Evolutionary conservation across 2,797 vertebrate species (phyloP), one percentile per base, ranked within the genome.

Genomic region (Hapalemur alaotrensis): DNA sequence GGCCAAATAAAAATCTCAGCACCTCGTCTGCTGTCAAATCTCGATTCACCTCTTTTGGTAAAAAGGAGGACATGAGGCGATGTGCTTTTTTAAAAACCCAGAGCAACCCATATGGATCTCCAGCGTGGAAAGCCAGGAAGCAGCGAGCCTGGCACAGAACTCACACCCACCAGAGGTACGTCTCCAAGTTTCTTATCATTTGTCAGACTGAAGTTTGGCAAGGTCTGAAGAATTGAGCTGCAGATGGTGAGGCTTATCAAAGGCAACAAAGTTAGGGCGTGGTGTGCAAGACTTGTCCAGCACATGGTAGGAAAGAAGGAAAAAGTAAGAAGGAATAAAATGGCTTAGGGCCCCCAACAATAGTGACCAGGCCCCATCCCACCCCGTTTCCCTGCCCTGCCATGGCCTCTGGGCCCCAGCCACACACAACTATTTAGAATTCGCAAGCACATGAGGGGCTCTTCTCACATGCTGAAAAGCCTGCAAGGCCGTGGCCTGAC

Each of bases 161-260:
- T 18, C 83, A 28, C 76, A 12, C 92, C 96, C 94, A 61, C 93
- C 61, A 13, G 86, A 94, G 96, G 70, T 57, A 30, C 11, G 80
- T 81, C 97, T 98, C 95, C 95, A 97, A 95, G 96, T 65, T 84
- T 81, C 89, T 76, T 70, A 88, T 78, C 91, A 61, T 70, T 89
- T 82, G 91, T 96, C 96, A 97, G 95, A 84, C 89, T 76, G 25
- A 70, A 93, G 95, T 73, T 93, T 97, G 97, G 96, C 97, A 96
- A 4, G 61, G 5, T 35, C 79, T 32, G 46, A 46, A 48, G 93
- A 76, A 48, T 0, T 0, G 84, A 72, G 89, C 89, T 48, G 76
- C 96, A 97, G 96, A 97, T 96, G 97, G 97, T 0, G 41, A 93
- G 70, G 86, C 83, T 87, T 11, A 87, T 63, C 91, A 18, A 23